Percentiles rank a stretch among this genome's conserved stretches.
Conservation (phyloP, 2,113 vertebrate genomes). For the Ivindomyrus marchei region DNA sequence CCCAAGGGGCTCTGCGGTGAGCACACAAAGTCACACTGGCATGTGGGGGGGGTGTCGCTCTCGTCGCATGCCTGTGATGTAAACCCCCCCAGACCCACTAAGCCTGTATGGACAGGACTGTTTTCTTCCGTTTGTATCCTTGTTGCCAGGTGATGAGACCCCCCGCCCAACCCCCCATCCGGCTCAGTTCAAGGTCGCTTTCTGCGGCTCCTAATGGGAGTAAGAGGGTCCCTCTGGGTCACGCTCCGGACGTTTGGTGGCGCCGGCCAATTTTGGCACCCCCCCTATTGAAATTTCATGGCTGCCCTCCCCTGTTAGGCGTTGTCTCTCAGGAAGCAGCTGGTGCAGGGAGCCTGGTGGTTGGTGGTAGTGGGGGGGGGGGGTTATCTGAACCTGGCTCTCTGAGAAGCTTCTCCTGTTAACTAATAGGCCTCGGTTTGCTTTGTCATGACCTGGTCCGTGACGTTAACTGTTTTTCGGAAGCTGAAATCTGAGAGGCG, state of each 20-base stretch:
- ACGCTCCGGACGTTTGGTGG: neutral
- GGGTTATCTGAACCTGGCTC: neutral
- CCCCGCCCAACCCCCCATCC: neutral
- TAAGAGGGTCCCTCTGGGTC: neutral
- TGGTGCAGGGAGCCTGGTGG: neutral
- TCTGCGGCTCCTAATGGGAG: conserved; percentile 1
- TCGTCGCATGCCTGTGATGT: neutral
- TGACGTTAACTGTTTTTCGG: neutral
- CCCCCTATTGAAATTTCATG: conserved; percentile 16
- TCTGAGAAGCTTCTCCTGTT: neutral
- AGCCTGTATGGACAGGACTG: neutral
- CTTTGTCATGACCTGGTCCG: neutral
- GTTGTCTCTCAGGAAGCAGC: conserved; percentile 15
- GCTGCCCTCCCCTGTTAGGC: neutral
- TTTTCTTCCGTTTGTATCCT: conserved; percentile 15
- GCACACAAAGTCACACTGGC: neutral
- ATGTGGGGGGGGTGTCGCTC: neutral
- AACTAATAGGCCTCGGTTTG: neutral
- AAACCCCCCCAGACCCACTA: neutral
- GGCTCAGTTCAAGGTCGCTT: conserved; percentile 25
- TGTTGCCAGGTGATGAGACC: conserved; percentile 17
- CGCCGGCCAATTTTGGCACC: conserved; percentile 12
- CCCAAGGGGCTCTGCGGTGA: neutral
- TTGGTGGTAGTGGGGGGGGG: neutral
- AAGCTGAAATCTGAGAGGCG: neutral